These are phyloP conservation scores for Melieria crassipennis DNA, from an alignment of 2,888 invertebrate genomes.

Conservation along the genomic window DNA sequence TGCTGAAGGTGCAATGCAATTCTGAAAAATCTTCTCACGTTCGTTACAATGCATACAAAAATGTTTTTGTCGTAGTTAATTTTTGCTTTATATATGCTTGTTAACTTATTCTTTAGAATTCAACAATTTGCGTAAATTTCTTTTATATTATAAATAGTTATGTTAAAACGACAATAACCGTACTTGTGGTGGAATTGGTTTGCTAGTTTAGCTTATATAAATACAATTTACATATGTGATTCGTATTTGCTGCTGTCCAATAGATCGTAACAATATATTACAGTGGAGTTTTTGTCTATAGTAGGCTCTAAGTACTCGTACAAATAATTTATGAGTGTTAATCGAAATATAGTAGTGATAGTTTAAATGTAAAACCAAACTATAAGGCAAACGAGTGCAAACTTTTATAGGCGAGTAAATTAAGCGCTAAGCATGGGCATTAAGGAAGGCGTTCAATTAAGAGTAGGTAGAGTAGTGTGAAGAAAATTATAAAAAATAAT, in stretches of 20 bases:
- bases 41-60: neutral
- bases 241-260: neutral
- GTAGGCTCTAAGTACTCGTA: constrained; percentile 10
- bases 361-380: no score
- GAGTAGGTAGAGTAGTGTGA: no score
- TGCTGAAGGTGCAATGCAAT: no score
- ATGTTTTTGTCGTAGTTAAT: neutral
- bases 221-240: neutral
- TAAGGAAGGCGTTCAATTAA: no score
- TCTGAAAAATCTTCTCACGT: no score
- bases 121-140: neutral
- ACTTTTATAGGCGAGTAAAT: no score
- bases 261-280: neutral
- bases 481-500: no score
- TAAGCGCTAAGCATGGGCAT: no score
- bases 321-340: neutral
- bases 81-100: neutral
- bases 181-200: neutral
- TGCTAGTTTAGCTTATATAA: neutral
- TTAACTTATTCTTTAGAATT: neutral
- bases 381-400: no score
- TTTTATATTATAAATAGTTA: neutral
- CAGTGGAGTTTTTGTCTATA: neutral
- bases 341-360: no score
- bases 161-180: constrained; percentile 1